Evolutionary conservation across 2,113 vertebrate species (phyloP).

Genomic region (Anser cygnoides): DNA sequence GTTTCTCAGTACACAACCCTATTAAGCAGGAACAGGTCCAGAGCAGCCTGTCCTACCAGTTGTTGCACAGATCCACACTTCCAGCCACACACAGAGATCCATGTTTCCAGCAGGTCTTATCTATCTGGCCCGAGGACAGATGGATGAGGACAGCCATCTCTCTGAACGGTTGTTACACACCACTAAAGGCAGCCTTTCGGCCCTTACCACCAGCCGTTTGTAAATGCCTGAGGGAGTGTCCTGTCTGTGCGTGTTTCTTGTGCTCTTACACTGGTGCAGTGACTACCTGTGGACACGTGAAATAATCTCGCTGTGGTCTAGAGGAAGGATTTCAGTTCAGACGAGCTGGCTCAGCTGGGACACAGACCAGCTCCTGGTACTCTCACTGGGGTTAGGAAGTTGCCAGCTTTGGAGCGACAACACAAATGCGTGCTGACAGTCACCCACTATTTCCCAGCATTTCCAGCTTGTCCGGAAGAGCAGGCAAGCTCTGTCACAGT

Average conservation of each 20-base stretch:
- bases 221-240: neutral
- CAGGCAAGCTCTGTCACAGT: neutral
- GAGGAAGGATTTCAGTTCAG: constrained; percentile 4
- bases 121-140: neutral
- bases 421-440: neutral
- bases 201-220: neutral
- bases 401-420: neutral
- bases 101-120: neutral
- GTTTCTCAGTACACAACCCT: neutral
- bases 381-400: neutral
- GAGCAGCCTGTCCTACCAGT: neutral
- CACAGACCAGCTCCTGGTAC: neutral
- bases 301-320: neutral
- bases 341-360: neutral
- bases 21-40: neutral
- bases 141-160: neutral
- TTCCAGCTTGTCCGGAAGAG: neutral
- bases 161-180: neutral
- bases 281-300: neutral
- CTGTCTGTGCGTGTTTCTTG: neutral
- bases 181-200: neutral
- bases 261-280: accelerated
- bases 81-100: neutral
- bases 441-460: neutral
- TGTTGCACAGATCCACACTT: neutral